A percentile compares a stretch with the other conserved stretches of the same genome.
Conservation (phyloP, 2,888 invertebrate species). For the Allolobophora icterica region DNA sequence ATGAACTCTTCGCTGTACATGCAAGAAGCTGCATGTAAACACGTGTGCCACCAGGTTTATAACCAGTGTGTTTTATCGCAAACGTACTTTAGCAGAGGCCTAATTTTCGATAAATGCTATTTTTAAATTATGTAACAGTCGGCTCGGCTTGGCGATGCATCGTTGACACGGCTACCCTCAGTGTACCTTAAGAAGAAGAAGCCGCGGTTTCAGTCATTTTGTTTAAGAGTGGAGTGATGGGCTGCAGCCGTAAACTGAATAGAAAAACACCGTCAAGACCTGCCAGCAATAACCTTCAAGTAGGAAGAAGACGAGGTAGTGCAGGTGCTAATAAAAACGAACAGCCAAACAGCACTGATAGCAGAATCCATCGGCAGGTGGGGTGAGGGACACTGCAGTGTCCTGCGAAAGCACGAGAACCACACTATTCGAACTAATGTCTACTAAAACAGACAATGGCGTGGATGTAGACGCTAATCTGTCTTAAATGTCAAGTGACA, state of each 20-base stretch:
- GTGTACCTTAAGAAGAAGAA: too few species aligned
- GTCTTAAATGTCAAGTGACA: background rate
- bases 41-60: too few species aligned
- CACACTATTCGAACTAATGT: background rate
- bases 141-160: too few species aligned
- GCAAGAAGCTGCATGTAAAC: too few species aligned
- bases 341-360: background rate
- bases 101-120: too few species aligned
- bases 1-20: too few species aligned
- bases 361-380: background rate
- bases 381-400: background rate
- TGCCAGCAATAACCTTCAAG: background rate
- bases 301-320: background rate
- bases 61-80: too few species aligned
- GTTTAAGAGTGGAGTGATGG: background rate
- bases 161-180: too few species aligned
- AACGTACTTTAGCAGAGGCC: too few species aligned
- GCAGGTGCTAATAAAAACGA: background rate
- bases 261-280: background rate
- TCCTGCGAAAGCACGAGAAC: background rate
- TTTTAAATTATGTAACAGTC: too few species aligned
- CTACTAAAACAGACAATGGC: background rate
- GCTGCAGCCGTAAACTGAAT: background rate
- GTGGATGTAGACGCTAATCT: background rate
- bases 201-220: too few species aligned